Conservation (phyloP, 2,888 invertebrate species). For the Drosophila tripunctata region DNA sequence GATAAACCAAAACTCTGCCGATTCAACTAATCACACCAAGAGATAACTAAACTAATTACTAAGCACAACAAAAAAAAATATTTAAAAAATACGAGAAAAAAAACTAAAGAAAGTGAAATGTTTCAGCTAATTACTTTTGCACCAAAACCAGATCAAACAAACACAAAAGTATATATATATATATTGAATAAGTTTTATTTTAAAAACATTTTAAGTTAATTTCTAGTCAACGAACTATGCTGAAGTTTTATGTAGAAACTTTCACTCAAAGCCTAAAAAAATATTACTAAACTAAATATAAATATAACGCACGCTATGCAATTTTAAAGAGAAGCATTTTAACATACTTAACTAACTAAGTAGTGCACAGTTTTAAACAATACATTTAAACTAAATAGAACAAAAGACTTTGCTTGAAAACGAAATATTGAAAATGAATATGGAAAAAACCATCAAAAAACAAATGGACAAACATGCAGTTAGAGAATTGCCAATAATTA, state of each 20-base stretch:
- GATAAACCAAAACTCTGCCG: slow-evolving; percentile 55
- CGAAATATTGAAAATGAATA: slow-evolving; percentile 46
- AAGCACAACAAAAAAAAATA: slow-evolving; percentile 42
- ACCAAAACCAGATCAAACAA: slow-evolving; percentile 44
- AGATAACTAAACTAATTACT: slow-evolving; percentile 29
- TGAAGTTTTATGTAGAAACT: slow-evolving; percentile 60
- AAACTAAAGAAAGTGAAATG: slow-evolving; percentile 1
- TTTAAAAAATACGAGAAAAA: slow-evolving; percentile 15
- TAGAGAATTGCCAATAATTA: slow-evolving; percentile 78
- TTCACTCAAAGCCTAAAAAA: slow-evolving; percentile 37
- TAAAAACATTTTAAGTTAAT: slow-evolving; percentile 76
- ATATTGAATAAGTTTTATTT: slow-evolving; percentile 47
- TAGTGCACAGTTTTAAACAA: slow-evolving; percentile 69
- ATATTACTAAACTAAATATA: slow-evolving; percentile 18
- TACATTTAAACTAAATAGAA: slow-evolving; percentile 48
- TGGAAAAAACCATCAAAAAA: slow-evolving; percentile 38
- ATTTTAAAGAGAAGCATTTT: slow-evolving; percentile 68
- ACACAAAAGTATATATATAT: no score
- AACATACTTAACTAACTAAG: slow-evolving; percentile 44
- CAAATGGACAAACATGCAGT: slow-evolving; percentile 64
- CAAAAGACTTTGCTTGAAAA: slow-evolving; percentile 74
- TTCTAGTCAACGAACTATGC: slow-evolving; percentile 78
- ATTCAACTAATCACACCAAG: slow-evolving; percentile 42
- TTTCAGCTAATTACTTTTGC: slow-evolving; percentile 52
- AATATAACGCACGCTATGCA: slow-evolving; percentile 54